Evolutionary conservation across 2,113 vertebrate genomes (phyloP).

Genomic region (Ceyx melanurus): DNA sequence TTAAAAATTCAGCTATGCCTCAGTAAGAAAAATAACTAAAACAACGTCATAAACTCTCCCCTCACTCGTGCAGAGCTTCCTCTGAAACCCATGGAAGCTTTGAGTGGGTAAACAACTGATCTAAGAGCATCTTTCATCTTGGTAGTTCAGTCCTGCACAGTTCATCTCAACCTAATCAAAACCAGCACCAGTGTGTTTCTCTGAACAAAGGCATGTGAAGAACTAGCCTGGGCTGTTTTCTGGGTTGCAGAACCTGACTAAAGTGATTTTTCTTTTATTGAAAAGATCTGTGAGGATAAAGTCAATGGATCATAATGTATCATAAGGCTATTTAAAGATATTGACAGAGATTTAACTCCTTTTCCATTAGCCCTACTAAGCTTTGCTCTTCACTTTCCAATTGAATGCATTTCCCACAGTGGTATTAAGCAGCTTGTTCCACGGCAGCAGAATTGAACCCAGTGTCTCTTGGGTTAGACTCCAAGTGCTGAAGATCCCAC

Average conservation of each 20-base stretch:
- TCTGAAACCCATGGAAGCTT: neutral
- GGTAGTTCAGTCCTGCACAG: neutral
- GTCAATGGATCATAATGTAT: neutral
- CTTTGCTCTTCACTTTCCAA: neutral
- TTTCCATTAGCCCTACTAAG: neutral
- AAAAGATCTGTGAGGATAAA: neutral
- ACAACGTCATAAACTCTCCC: neutral
- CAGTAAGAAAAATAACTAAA: neutral
- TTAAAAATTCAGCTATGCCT: neutral
- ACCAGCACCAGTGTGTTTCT: neutral
- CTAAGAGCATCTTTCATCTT: neutral
- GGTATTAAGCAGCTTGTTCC: neutral
- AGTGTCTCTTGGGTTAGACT: neutral
- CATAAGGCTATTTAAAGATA: neutral
- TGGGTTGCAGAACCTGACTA: neutral
- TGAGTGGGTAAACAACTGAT: neutral
- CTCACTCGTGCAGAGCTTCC: neutral
- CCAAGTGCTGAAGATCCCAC: neutral
- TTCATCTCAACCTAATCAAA: neutral
- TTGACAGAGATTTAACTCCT: neutral
- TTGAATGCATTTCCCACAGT: neutral
- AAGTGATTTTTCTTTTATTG: neutral
- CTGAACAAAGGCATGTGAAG: neutral
- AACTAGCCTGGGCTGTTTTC: neutral
- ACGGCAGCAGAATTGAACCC: neutral